phyloP scores from a whole-genome alignment of 2,797 vertebrate genomes.

The Nannoperca australis region DNA sequence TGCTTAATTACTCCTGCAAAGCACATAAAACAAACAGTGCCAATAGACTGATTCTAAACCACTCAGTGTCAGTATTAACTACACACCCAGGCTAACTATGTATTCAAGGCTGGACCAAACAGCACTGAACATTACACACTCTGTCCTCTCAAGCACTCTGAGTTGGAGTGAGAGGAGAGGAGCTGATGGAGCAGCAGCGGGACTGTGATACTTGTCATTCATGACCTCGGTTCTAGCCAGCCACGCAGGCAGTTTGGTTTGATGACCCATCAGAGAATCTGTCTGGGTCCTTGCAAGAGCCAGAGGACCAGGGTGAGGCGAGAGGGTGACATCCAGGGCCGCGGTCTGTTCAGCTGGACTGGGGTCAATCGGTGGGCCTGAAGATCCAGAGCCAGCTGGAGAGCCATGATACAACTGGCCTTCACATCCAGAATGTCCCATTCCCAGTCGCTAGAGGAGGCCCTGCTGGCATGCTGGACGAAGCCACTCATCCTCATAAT shows the following conservation, averaged over 20 bases:
- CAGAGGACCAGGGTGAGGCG: conserved; percentile 59
- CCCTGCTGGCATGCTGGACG: conserved; percentile 67
- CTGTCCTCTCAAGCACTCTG: conserved; percentile 32
- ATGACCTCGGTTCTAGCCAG: conserved; percentile 68
- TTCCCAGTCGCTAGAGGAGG: conserved; percentile 70
- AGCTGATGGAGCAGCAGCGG: conserved; percentile 27
- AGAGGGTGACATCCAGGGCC: conserved; percentile 68
- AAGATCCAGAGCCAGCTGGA: conserved; percentile 81
- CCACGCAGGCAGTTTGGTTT: conserved; percentile 73
- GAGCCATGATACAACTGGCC: conserved; percentile 74
- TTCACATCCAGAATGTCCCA: conserved; percentile 77
- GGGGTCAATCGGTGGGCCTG: conserved; percentile 73
- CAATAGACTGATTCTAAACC: conserved; percentile 76
- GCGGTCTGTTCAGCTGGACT: conserved; percentile 78
- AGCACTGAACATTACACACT: conserved; percentile 27
- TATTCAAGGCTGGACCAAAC: conserved; percentile 39
- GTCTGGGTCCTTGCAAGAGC: conserved; percentile 63
- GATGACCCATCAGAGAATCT: conserved; percentile 82
- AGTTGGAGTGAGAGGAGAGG: conserved; percentile 44
- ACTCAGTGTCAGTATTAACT: conserved; percentile 77
- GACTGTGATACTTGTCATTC: conserved; percentile 70
- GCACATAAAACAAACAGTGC: conserved; percentile 81
- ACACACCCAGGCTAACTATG: conserved; percentile 56
- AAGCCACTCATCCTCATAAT: conserved; percentile 74
- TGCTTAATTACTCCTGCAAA: conserved; percentile 81